These are phyloP conservation scores for Eueides isabella DNA, from an alignment of 1,140 invertebrate genomes.

Conservation along the genomic window DNA sequence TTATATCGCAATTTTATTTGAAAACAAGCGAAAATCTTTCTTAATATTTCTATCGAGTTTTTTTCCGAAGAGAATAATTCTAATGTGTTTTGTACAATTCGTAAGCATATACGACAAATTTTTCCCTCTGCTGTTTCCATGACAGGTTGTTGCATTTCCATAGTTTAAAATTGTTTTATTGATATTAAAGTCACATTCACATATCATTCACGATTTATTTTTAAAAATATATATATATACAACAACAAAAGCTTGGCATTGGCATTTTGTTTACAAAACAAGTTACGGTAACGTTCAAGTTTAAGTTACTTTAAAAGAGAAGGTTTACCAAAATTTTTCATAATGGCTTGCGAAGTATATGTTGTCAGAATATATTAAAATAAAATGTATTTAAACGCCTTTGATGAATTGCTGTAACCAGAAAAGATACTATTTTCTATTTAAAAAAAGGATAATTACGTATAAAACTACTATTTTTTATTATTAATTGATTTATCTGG, in stretches of 20 bases:
- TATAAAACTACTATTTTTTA: too few species aligned
- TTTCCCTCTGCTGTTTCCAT: not conserved
- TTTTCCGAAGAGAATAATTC: conserved; percentile 48
- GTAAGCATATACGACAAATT: conserved; percentile 63
- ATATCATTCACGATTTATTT: not conserved
- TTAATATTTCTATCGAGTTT: conserved; percentile 51
- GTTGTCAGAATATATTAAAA: too few species aligned
- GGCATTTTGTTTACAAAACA: not conserved
- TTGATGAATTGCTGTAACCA: too few species aligned
- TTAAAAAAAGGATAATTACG: too few species aligned
- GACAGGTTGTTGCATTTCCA: not conserved
- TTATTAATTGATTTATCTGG: too few species aligned
- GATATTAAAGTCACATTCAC: not conserved
- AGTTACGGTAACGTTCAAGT: not conserved
- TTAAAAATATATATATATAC: too few species aligned
- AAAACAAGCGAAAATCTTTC: conserved; percentile 64
- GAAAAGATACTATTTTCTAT: too few species aligned
- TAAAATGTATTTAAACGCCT: too few species aligned
- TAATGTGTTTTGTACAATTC: conserved; percentile 36
- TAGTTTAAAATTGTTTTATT: not conserved
- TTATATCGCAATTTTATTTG: conserved; percentile 53
- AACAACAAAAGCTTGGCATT: not conserved
- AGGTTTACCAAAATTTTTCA: too few species aligned
- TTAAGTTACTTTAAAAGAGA: not conserved
- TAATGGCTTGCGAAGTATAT: too few species aligned